Evolutionary conservation across 2,113 vertebrate genomes (phyloP), one percentile per base, ranked within the genome.

Genomic region (Tenrec ecaudatus): DNA sequence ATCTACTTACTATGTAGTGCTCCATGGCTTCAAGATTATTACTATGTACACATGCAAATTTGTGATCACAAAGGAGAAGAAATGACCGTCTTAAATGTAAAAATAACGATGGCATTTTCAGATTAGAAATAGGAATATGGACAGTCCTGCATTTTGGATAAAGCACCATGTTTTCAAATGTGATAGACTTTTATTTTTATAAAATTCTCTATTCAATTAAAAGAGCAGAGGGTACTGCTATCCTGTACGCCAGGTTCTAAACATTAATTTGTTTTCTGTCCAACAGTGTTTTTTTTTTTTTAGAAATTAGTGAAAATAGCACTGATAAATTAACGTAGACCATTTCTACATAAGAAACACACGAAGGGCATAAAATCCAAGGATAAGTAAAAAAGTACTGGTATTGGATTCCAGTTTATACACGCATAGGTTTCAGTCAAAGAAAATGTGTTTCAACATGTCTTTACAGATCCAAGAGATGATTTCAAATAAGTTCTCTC

Each of bases 281-380:
- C 38, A 88, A 84, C 22, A 27, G 20, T 75, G 77, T 43, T 82
- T 92, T 64, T 81, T 90, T 90, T 84, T 17, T 86, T 85, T 53
- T 29, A 92, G 12, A 89, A 93, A 87, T 80, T 69, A 91, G 43
- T 88, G n/a, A 95, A 95, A 97, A 91, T 92, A 57, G 12, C 40
- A 81, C n/a, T 66, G 66, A 78, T 79, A 91, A 93, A 81, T 91
- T 57, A 53, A 53, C 11, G 47, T 53, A 43, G 3, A 58, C 8
- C 53, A 91, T 88, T 93, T 76, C 17, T 93, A 69, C 36, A 92
- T 93, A 82, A 10, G 4, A 95, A 95, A 75, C 9, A 91, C 73
- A 79, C 10, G 53, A 93, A 92, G 12, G 25, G n/a, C 8, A 86
- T 60, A 77, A 77, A 23, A 83, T 94, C 73, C 19, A 62, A 20